Conservation (phyloP, 2,797 vertebrate species). For the Aldrovandia affinis region DNA sequence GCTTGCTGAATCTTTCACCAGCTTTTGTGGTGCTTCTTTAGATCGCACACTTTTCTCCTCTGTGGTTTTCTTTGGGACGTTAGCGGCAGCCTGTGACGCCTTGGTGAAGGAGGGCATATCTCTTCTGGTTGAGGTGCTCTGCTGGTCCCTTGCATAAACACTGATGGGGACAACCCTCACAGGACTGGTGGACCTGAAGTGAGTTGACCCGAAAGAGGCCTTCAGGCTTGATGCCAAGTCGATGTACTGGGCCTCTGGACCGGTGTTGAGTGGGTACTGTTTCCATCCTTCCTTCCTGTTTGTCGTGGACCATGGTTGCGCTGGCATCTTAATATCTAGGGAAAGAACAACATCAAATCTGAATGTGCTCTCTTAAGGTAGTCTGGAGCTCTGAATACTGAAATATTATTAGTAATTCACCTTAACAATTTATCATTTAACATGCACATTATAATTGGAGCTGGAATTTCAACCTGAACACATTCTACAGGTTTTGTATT, state of each 20-base stretch:
- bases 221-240: slow-evolving; percentile 61
- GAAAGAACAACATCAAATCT: slow-evolving; percentile 39
- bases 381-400: not conserved
- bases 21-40: slow-evolving; percentile 45
- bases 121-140: slow-evolving; percentile 74
- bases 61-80: slow-evolving; percentile 43
- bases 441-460: not conserved
- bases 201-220: slow-evolving; percentile 58
- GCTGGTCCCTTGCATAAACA: slow-evolving; percentile 59
- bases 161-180: slow-evolving; percentile 72
- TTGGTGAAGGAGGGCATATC: slow-evolving; percentile 77
- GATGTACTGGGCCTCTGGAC: slow-evolving; percentile 66
- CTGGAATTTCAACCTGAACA: not conserved
- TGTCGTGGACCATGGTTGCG: slow-evolving; percentile 70
- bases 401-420: not conserved
- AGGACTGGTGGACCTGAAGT: slow-evolving; percentile 63
- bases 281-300: slow-evolving; percentile 72
- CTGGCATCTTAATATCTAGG: slow-evolving; percentile 79
- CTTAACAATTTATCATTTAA: not conserved
- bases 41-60: slow-evolving; percentile 55
- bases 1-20: slow-evolving; percentile 32
- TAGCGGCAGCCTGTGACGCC: slow-evolving; percentile 58
- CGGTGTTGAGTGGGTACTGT: slow-evolving; percentile 52
- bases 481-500: not conserved
- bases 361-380: slow-evolving; percentile 6